phyloP scores from a whole-genome alignment of 2,797 vertebrate genomes.

The Hirundo rustica region DNA sequence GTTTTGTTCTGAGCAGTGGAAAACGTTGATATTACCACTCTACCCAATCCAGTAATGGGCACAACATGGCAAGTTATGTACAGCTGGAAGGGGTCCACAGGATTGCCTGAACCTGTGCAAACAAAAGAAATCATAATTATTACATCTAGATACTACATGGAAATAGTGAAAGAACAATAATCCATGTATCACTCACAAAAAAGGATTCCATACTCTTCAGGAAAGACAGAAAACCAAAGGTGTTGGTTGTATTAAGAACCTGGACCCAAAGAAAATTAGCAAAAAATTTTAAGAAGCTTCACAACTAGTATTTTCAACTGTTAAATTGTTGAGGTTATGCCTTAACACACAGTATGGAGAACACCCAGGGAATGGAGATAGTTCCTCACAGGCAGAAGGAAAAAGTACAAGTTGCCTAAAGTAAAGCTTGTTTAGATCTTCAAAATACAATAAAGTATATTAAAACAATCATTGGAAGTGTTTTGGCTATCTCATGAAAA shows the following conservation, averaged over 20 bases:
- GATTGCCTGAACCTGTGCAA: neutral
- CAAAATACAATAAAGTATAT: neutral
- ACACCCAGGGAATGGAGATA: neutral
- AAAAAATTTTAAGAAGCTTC: neutral
- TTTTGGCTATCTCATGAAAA: neutral
- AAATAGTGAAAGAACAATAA: neutral
- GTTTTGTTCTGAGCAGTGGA: neutral
- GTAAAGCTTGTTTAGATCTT: neutral
- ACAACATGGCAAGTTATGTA: accelerated
- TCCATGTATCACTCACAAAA: neutral
- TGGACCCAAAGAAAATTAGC: neutral
- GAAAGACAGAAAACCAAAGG: neutral
- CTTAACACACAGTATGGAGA: neutral
- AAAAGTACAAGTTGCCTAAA: neutral
- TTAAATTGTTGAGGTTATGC: neutral
- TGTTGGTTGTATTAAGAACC: neutral
- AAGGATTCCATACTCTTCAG: neutral
- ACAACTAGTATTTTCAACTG: neutral
- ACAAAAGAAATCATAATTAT: neutral
- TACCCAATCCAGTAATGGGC: neutral
- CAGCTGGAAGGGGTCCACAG: neutral
- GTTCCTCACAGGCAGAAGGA: neutral
- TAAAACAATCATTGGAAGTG: neutral
- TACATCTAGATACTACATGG: neutral
- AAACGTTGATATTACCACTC: neutral